Evolutionary conservation across 2,113 vertebrate genomes (phyloP), one percentile per base, ranked within the genome.

Genomic region (Brevimyrus niger): DNA sequence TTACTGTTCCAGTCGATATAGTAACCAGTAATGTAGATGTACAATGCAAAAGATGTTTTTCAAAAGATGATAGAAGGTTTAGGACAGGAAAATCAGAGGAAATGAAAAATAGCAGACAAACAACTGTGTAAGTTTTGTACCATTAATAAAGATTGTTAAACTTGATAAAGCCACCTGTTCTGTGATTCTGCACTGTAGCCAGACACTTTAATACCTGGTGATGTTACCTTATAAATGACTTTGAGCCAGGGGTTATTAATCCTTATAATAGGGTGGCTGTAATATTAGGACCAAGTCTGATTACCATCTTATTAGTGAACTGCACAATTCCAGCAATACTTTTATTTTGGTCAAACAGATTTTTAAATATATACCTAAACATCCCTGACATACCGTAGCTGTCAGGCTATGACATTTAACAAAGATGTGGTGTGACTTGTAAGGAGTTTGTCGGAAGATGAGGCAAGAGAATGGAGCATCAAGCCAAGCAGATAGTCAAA

Each of bases 211-310:
- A 73, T 73, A 15, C 6, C 65, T 73, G n/a, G 21, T 65, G 82
- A 83, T 65, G 2, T 48, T 48, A 46, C 65, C 44, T 44, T 86
- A 69, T 23, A 89, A 86, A 89, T 61, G n/a, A 69, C 51, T 27
- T 61, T n/a, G 58, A 61, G 23, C 21, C 58, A 61, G 21, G 61
- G 65, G 85, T 89, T 86, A 89, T 86, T 50, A 50, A 42, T 38
- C 50, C 35, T 89, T 86, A 13, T 47, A 86, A 89, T 69, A 61
- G 42, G 61, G 23, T 61, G 23, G 8, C 58, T 61, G 58, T n/a
- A 61, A 89, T 53, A 89, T 21, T 47, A 38, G 47, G 35, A 44
- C 48, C 69, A 23, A 44, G 21, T 61, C 9, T 19, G 9, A 35
- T 17, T 38, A 19, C 21, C 21, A 58, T 38, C 31, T 80, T 31